Evolutionary conservation across 2,113 vertebrate genomes (phyloP).

Genomic region (Rhegmatorhina hoffmannsi): DNA sequence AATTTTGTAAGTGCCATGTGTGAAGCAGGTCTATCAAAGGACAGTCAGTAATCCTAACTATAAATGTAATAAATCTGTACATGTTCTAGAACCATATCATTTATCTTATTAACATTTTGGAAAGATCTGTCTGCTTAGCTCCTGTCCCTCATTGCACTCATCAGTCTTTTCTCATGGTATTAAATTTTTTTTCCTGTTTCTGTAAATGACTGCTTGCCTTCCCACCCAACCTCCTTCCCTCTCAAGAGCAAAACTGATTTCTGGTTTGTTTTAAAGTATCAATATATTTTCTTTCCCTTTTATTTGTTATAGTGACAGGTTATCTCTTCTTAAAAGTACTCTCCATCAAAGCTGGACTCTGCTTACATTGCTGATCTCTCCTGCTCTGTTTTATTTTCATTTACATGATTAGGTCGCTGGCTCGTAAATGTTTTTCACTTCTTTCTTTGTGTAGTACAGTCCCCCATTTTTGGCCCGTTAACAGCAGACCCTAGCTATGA

Average conservation of each 20-base stretch:
- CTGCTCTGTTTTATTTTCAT: background rate
- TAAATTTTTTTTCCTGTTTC: background rate
- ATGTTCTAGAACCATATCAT: background rate
- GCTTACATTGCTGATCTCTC: background rate
- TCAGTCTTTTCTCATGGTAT: background rate
- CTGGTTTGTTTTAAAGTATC: background rate
- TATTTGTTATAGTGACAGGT: background rate
- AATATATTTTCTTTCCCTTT: background rate
- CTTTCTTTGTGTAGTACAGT: background rate
- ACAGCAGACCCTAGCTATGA: background rate
- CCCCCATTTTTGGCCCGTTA: background rate
- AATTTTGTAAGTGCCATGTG: background rate
- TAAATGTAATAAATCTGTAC: background rate
- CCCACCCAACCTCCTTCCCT: accelerated
- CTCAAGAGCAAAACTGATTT: background rate
- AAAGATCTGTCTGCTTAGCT: background rate
- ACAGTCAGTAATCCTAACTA: background rate
- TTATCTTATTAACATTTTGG: background rate
- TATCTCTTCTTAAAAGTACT: background rate
- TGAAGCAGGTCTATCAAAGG: background rate
- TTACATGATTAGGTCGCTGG: background rate
- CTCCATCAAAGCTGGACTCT: background rate
- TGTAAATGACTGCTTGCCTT: background rate
- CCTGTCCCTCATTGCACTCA: background rate
- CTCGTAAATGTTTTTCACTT: background rate